Base-by-base conservation (phyloP, 2,797 vertebrate genomes). In the Pogoniulus pusillus region DNA sequence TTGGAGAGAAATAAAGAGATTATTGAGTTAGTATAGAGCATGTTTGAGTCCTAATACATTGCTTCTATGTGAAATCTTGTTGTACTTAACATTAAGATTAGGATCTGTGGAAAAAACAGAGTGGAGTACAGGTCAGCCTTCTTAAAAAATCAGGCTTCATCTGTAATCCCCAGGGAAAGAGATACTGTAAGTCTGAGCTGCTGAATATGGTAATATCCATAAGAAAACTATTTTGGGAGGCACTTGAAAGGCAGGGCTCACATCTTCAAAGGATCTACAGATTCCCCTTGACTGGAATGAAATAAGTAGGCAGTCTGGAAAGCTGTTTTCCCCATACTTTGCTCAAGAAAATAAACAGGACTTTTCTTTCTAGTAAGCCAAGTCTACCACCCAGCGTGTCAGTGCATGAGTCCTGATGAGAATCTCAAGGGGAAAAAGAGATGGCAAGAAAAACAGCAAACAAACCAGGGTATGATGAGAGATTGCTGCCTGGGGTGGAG, bases 1-100 rank as follows among this genome's bases (percentile, higher is more conserved):
- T 85, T 76, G 43, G 39, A 93, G 39, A 87, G 32, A 93, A 92
- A 85, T 68, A 73, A 53, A 85, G 85, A 87, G 60, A 89, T 87
- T 74, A 57, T 71, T 39, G 72, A 64, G 39, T 73, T 77, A 57
- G 37, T 54, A 57, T 4, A 49, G 35, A 85, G 30, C 32, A 89
- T 20, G 13, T 91, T 85, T 82, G 87, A 82, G 41, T 82, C 65
- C 80, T 76, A 70, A 84, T 84, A 63, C 37, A 26, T 47, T 51
- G 41, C 64, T 91, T 57, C 78, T 89, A 62, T 1, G 1, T 58
- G 41, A 94, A 89, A 72, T 72, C 69, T 75, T 84, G 26, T 85
- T 90, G 51, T 82, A 89, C 71, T 84, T 86, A 75, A 81, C 5
- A 6, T 57, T 83, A 88, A 83, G 74, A 93, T 82, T 87, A 78